Percentiles rank a stretch among this genome's conserved stretches.
Conservation (phyloP, 2,797 vertebrate species). For the Sciurus carolinensis region DNA sequence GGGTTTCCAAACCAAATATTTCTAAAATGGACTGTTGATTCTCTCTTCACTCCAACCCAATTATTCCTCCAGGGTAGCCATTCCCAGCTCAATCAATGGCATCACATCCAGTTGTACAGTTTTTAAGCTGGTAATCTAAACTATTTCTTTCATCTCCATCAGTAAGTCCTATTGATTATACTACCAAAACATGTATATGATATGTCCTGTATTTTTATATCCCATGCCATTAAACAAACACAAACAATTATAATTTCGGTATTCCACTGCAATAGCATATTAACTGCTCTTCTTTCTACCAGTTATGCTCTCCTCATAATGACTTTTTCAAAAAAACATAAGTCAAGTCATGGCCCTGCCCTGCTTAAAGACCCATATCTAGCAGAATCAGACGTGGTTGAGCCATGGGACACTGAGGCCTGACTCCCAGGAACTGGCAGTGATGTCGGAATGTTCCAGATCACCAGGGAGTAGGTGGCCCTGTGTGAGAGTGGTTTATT, state of each 20-base stretch:
- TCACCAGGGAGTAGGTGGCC: no score
- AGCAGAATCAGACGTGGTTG: no score
- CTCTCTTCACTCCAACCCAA: no score
- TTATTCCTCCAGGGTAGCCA: not conserved
- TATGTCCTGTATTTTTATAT: not conserved
- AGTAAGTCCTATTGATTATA: not conserved
- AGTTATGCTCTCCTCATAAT: not conserved
- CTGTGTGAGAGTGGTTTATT: no score
- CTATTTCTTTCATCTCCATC: not conserved
- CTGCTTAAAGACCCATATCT: not conserved
- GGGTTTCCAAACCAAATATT: not conserved
- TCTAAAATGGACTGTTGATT: not conserved
- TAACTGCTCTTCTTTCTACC: not conserved
- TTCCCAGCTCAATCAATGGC: not conserved
- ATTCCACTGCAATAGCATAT: not conserved
- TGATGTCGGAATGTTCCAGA: no score
- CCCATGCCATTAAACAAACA: not conserved
- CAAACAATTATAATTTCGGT: not conserved
- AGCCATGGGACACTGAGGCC: no score
- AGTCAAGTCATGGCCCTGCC: not conserved
- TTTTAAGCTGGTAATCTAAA: not conserved
- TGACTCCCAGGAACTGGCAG: no score
- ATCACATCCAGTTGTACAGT: not conserved
- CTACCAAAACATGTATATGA: not conserved
- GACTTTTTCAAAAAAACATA: not conserved